Evolutionary conservation across 2,797 vertebrate genomes (phyloP).

Genomic region (Ceryle rudis): DNA sequence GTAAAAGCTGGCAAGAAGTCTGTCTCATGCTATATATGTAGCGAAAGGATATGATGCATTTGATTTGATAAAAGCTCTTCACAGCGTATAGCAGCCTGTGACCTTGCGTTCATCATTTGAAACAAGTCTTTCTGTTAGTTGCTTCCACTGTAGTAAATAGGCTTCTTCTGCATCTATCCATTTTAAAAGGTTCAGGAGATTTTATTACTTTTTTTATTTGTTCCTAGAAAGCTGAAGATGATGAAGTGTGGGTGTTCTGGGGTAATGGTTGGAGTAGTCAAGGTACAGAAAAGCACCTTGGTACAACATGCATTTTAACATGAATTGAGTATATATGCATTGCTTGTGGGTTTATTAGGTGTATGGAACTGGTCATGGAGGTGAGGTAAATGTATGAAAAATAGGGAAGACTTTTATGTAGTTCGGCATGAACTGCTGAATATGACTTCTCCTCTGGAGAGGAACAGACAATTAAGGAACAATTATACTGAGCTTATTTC

Average conservation of each 20-base stretch:
- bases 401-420: neutral
- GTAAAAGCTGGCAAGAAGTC: neutral
- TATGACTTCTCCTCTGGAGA: neutral
- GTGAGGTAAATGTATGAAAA: neutral
- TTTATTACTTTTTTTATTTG: neutral
- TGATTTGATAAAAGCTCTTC: neutral
- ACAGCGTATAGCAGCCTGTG: neutral
- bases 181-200: neutral
- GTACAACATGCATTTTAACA: neutral
- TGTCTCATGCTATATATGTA: neutral
- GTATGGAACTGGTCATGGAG: neutral
- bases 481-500: slow-evolving; percentile 16
- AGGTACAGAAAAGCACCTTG: neutral
- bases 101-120: neutral
- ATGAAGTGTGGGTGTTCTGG: neutral
- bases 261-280: neutral
- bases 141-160: neutral
- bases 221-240: neutral
- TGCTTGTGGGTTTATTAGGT: neutral
- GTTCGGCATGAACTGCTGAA: neutral
- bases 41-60: neutral
- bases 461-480: neutral
- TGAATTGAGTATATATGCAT: neutral
- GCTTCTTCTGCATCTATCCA: neutral
- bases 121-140: neutral